Evolutionary conservation across 1,140 invertebrate genomes (phyloP).

Genomic region (Tigriopus japonicus): DNA sequence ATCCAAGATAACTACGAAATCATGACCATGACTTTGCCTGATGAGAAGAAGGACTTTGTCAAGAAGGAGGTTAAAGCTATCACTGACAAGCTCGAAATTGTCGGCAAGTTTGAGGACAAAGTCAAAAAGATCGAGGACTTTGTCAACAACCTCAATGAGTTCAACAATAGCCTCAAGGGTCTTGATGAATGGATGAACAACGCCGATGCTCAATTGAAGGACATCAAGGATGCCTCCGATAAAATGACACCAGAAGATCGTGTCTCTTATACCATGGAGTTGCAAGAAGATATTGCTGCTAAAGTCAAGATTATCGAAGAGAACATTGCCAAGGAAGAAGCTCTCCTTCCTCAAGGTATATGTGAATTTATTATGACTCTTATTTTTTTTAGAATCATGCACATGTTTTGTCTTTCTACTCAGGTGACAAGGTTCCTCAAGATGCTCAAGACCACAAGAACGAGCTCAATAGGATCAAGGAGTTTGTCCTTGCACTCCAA

Average conservation of each 20-base stretch:
- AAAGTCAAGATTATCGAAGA: constrained; percentile 11
- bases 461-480: constrained; percentile 12
- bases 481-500: constrained; percentile 7
- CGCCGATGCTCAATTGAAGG: constrained; percentile 18
- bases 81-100: constrained; percentile 18
- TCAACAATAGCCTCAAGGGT: constrained; percentile 16
- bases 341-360: constrained; percentile 12
- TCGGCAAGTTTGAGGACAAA: constrained; percentile 19
- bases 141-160: constrained; percentile 17
- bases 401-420: neutral
- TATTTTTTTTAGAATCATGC: too few species aligned
- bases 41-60: constrained; percentile 21
- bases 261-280: constrained; percentile 19
- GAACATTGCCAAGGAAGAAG: neutral
- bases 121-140: constrained; percentile 17
- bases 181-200: constrained; percentile 19
- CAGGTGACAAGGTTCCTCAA: constrained; percentile 14
- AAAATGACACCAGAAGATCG: constrained; percentile 20
- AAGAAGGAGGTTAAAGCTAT: constrained; percentile 19
- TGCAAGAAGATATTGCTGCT: constrained; percentile 18
- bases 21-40: constrained; percentile 19
- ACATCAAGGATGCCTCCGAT: constrained; percentile 16
- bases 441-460: constrained; percentile 15
- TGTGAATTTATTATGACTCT: neutral
- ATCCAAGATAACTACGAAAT: constrained; percentile 19